A percentile compares a stretch with the other conserved stretches of the same genome.
Evolutionary conservation across 2,797 vertebrate species (phyloP).

Genomic region (Diglossa cyanea): DNA sequence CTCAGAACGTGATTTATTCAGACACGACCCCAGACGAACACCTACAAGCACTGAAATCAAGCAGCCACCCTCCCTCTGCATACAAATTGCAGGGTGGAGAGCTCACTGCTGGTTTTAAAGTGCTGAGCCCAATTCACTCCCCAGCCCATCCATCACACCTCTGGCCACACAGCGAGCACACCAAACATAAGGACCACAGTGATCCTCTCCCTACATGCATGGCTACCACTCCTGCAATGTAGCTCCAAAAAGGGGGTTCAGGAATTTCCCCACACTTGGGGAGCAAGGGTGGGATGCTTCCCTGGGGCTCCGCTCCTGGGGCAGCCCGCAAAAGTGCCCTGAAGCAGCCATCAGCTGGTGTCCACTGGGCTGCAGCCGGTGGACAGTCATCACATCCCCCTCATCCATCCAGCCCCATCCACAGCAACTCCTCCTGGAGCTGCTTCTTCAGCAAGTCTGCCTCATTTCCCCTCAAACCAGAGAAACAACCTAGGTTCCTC

Average conservation of each 20-base stretch:
- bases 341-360: too few relatives aligned
- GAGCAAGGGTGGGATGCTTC: background rate
- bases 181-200: accelerated
- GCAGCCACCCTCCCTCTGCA: background rate
- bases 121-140: accelerated
- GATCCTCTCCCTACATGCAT: accelerated
- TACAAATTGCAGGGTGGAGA: background rate
- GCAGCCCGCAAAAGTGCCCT: background rate
- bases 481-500: background rate
- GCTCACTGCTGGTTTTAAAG: background rate
- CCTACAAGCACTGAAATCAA: background rate
- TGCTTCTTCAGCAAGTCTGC: background rate
- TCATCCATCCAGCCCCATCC: accelerated
- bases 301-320: too few relatives aligned
- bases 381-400: background rate
- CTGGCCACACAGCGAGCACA: accelerated
- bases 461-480: background rate
- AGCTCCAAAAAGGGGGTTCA: background rate
- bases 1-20: background rate
- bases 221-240: accelerated
- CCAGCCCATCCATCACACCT: background rate
- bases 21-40: background rate
- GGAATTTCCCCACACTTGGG: accelerated
- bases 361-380: accelerated
- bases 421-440: background rate